phyloP scores from a whole-genome alignment of 2,888 invertebrate species.

The Theretra japonica region DNA sequence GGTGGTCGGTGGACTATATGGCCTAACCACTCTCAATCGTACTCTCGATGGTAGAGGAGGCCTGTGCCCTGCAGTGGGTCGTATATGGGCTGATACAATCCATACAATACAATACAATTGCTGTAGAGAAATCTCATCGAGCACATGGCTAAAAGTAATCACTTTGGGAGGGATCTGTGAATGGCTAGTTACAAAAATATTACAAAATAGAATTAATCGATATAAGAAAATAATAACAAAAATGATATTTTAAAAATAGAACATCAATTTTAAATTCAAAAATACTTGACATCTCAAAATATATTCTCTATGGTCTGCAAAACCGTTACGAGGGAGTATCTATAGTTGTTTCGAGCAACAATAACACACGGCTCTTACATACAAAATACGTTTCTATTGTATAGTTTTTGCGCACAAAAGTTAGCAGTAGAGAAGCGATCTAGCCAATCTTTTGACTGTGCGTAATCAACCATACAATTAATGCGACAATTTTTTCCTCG shows the following conservation, averaged over 20 bases:
- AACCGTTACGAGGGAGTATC: not conserved
- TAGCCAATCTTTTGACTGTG: not conserved
- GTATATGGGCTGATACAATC: too few relatives aligned
- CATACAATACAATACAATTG: too few relatives aligned
- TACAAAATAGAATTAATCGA: too few relatives aligned
- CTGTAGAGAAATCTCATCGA: too few relatives aligned
- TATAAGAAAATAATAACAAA: too few relatives aligned
- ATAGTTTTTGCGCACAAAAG: not conserved
- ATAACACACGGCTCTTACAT: not conserved
- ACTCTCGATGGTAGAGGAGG: too few relatives aligned
- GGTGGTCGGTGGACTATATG: too few relatives aligned
- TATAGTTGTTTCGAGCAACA: not conserved
- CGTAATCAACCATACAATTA: not conserved
- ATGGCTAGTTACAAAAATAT: too few relatives aligned
- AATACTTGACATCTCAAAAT: not conserved
- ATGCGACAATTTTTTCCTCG: not conserved
- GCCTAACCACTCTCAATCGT: too few relatives aligned
- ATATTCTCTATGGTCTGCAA: not conserved
- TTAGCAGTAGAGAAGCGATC: not conserved
- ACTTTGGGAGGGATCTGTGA: too few relatives aligned
- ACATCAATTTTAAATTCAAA: not conserved
- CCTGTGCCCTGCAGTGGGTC: too few relatives aligned
- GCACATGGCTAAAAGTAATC: too few relatives aligned
- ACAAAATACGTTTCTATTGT: not conserved
- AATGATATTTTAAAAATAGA: not conserved